These are phyloP conservation scores for Regulus satrapa DNA, from an alignment of 2,113 vertebrate species.

Conservation along the genomic window DNA sequence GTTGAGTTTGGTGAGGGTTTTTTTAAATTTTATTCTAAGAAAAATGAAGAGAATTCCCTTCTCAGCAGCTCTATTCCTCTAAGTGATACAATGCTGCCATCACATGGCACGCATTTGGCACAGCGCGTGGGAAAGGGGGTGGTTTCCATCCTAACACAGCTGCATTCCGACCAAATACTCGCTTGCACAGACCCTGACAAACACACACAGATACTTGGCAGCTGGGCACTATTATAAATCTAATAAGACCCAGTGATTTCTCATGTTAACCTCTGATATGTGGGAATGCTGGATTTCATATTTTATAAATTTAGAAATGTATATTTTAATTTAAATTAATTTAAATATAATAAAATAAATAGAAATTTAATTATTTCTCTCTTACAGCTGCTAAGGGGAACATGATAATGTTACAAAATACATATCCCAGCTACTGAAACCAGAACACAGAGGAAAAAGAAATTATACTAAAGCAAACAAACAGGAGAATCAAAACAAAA, in stretches of 20 bases:
- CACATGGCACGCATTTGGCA: background rate
- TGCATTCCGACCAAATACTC: background rate
- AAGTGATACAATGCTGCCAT: conserved; percentile 69
- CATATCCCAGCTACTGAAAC: background rate
- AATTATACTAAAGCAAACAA: background rate
- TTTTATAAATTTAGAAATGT: background rate
- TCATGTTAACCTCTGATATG: background rate
- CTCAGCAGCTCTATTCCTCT: background rate
- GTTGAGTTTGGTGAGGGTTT: background rate
- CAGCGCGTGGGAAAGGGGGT: accelerated
- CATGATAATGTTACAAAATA: background rate
- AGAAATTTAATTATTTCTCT: accelerated
- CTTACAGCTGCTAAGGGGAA: background rate
- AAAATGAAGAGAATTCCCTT: background rate
- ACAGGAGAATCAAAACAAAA: background rate
- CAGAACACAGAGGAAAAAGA: accelerated
- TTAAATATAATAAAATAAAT: too few relatives aligned
- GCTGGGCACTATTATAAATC: background rate
- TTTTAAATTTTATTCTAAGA: background rate
- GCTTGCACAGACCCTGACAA: background rate
- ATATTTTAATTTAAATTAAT: too few relatives aligned
- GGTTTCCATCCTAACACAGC: background rate
- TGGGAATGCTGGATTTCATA: background rate
- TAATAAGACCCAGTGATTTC: background rate
- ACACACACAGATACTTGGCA: accelerated